These are phyloP conservation scores for Thermophis baileyi DNA, from an alignment of 2,113 vertebrate species.

Conservation along the genomic window DNA sequence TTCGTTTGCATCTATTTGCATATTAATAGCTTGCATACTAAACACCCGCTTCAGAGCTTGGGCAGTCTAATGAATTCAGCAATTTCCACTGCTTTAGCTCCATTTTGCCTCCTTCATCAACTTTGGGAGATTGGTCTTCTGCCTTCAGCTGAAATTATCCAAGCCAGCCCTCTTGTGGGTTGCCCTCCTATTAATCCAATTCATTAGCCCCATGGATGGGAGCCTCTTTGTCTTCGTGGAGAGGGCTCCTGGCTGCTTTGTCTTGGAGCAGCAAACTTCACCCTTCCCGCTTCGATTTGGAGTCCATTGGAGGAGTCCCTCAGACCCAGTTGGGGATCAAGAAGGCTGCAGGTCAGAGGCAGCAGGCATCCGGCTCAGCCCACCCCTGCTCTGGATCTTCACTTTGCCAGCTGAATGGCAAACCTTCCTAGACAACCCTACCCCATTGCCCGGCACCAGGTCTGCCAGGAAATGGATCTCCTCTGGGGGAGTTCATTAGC, in stretches of 20 bases:
- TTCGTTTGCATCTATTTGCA: constrained; percentile 90
- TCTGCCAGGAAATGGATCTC: constrained; percentile 54
- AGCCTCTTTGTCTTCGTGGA: constrained; percentile 84
- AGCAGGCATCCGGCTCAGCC: not conserved
- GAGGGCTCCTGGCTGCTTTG: constrained; percentile 67
- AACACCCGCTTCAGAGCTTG: constrained; percentile 93
- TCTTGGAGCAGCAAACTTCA: constrained; percentile 19
- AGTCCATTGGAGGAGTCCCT: constrained; percentile 22
- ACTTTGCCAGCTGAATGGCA: fast-evolving
- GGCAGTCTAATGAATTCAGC: constrained; percentile 95
- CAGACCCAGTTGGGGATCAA: constrained; percentile 40
- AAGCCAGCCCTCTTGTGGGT: constrained; percentile 83
- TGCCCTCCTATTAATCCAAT: constrained; percentile 96
- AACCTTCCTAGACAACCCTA: not conserved
- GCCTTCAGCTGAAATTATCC: constrained; percentile 86
- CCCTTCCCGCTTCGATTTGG: constrained; percentile 14
- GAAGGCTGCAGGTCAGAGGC: constrained; percentile 54
- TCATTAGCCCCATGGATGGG: constrained; percentile 93
- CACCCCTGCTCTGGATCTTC: not conserved
- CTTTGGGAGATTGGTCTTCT: constrained; percentile 82
- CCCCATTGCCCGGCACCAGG: constrained; percentile 49
- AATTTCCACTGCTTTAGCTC: constrained; percentile 94
- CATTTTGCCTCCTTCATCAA: constrained; percentile 91
- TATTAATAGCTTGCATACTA: constrained; percentile 99
- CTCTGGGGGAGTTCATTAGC: constrained; percentile 64